Evolutionary conservation across 2,888 invertebrate genomes (phyloP), one percentile per base, ranked within the genome.

Genomic region (Oscheius sp.): DNA sequence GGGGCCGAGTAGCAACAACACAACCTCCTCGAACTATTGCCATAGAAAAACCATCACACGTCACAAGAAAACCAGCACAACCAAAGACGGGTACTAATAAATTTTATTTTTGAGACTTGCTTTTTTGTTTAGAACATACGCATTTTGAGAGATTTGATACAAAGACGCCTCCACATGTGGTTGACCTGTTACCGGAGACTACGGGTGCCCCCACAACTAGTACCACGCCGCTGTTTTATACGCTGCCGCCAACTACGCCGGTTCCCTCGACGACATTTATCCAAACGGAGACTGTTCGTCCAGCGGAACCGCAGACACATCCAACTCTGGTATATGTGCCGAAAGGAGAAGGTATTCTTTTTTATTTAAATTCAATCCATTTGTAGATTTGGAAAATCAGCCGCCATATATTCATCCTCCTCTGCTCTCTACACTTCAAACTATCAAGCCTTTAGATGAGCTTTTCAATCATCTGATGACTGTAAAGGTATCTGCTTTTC

Each of bases 401-500:
- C 45, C 63, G 29, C 66, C 66, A 7, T 27, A 52, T 29, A 18
- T 52, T 9, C 12, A 18, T n/a, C 61, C 61, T 9, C 61, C n/a
- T n/a, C n/a, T 41, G 5, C n/a, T 13, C 7, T 55, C 13, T 5
- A 25, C 55, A 23, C 41, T 6, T 16, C 29, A 23, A 16, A 27
- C 58, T 7, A 18, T 7, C 9, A 61, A 61, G 41, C 66, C 66
- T n/a, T 2, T 52, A 0, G 52, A 66, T 35, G 66, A 49, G 7
- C 35, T 66, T n/a, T 66, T 66, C 52, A 49, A 21, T n/a, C 66
- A 66, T 18, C 52, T 66, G 49, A 66, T 66, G 66, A 66, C 66
- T 12, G 52, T 66, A 5, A 7, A 49, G 66, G 66, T 66, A 27
- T n/a, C 6, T 29, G 12, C 41, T 45, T 7, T 18, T 56, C 7